These are phyloP conservation scores for Mesitornis unicolor DNA, from an alignment of 2,113 vertebrate species.

Conservation along the genomic window DNA sequence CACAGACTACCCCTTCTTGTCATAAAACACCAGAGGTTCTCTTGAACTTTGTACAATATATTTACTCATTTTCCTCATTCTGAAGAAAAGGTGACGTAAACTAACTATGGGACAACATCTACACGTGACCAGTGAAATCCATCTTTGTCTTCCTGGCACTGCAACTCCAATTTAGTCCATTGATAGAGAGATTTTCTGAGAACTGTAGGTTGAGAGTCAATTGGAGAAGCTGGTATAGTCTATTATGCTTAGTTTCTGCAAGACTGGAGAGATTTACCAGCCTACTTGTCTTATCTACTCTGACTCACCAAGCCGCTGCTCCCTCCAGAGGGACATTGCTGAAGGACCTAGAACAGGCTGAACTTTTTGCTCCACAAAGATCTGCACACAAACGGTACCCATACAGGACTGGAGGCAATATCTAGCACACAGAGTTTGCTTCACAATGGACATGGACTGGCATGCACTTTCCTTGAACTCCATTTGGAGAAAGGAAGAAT, in stretches of 20 bases:
- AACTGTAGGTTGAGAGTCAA: background rate
- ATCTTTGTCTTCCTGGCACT: background rate
- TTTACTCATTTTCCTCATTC: background rate
- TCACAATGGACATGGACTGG: background rate
- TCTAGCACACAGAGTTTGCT: background rate
- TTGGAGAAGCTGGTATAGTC: background rate
- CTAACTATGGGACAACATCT: background rate
- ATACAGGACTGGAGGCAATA: background rate
- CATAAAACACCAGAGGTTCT: background rate
- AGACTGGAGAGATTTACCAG: background rate
- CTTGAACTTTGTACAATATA: background rate
- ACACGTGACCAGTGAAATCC: rapidly evolving
- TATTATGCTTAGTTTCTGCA: background rate
- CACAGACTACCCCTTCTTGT: background rate
- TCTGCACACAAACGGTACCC: background rate
- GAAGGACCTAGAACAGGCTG: background rate
- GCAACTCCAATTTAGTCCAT: background rate
- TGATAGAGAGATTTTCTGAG: background rate
- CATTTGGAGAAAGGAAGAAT: conserved; percentile 18
- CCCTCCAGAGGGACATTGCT: background rate
- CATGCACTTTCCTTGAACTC: conserved; percentile 50
- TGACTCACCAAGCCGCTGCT: background rate
- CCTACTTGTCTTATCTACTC: background rate
- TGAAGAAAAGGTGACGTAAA: background rate
- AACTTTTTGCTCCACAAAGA: background rate